Conservation (phyloP, 2,888 invertebrate genomes). For the Philhelius pedissequus region DNA sequence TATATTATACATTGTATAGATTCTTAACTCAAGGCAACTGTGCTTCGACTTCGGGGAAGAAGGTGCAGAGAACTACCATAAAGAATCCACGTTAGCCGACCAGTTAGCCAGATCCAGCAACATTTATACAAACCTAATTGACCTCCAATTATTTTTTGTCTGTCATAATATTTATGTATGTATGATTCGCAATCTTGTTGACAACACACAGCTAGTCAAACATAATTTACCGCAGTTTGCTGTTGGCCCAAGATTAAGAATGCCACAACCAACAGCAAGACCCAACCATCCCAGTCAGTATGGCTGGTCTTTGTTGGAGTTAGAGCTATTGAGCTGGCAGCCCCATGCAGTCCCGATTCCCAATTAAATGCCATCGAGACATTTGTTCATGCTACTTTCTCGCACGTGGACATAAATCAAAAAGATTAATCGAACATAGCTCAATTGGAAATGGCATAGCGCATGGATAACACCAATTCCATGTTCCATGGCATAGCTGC, state of each 20-base stretch:
- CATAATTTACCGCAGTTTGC: constrained; percentile 66
- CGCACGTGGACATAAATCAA: constrained; percentile 78
- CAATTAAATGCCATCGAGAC: constrained; percentile 73
- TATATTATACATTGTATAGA: not conserved
- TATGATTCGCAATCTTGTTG: constrained; percentile 67
- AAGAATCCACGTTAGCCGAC: not conserved
- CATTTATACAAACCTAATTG: constrained; percentile 50
- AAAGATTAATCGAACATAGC: constrained; percentile 79
- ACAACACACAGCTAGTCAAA: constrained; percentile 68
- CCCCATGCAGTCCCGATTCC: constrained; percentile 67
- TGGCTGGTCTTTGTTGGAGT: constrained; percentile 1
- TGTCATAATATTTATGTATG: constrained; percentile 68
- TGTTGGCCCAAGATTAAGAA: constrained; percentile 52
- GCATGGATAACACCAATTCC: constrained; percentile 52
- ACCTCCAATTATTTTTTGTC: constrained; percentile 68
- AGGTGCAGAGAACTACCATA: not conserved
- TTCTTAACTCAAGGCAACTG: not conserved
- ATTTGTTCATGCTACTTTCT: constrained; percentile 75
- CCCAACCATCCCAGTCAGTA: constrained; percentile 15
- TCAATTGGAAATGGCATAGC: constrained; percentile 74
- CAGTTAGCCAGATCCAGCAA: not conserved
- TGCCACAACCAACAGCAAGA: constrained; percentile 8
- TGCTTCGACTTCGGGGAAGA: not conserved
- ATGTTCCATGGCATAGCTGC: not conserved
- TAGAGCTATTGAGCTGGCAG: not conserved